These are phyloP conservation scores for Adelosebastes latens DNA, from an alignment of 2,797 vertebrate genomes.

Conservation along the genomic window DNA sequence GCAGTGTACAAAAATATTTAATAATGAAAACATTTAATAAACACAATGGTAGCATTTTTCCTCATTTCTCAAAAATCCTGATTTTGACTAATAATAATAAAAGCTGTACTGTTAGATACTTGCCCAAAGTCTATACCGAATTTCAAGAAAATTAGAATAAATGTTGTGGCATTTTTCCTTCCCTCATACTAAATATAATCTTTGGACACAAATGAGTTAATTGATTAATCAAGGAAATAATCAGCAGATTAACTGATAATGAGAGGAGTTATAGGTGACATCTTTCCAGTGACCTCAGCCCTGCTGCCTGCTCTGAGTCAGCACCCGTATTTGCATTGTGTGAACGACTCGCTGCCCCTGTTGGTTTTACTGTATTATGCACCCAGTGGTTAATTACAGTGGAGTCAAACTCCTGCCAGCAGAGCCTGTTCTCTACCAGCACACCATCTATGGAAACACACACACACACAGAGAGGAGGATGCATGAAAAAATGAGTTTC, in stretches of 20 bases:
- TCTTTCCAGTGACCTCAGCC: neutral
- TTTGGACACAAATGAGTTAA: too few relatives aligned
- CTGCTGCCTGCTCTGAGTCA: constrained; percentile 26
- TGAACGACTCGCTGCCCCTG: constrained; percentile 4
- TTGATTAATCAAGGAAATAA: neutral
- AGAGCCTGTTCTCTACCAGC: constrained; percentile 7
- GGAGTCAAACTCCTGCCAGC: constrained; percentile 35
- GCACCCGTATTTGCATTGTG: constrained; percentile 17
- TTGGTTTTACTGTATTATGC: constrained; percentile 45
- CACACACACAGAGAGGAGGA: constrained; percentile 3
- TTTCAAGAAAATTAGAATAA: rapidly evolving
- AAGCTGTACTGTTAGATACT: too few relatives aligned
- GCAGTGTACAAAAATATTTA: too few relatives aligned
- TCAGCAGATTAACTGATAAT: neutral
- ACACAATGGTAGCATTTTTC: too few relatives aligned
- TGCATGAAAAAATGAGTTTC: neutral
- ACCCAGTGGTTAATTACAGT: constrained; percentile 40
- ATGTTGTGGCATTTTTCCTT: too few relatives aligned
- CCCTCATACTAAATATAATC: too few relatives aligned
- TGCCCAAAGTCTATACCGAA: too few relatives aligned
- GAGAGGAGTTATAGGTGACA: neutral
- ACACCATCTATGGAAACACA: constrained; percentile 16
- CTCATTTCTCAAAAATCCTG: too few relatives aligned
- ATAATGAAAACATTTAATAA: too few relatives aligned
- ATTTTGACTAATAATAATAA: too few relatives aligned